Percentiles rank a stretch among this genome's conserved stretches.
Conservation (phyloP, 2,888 invertebrate species). For the Amblyteles armatorius region DNA sequence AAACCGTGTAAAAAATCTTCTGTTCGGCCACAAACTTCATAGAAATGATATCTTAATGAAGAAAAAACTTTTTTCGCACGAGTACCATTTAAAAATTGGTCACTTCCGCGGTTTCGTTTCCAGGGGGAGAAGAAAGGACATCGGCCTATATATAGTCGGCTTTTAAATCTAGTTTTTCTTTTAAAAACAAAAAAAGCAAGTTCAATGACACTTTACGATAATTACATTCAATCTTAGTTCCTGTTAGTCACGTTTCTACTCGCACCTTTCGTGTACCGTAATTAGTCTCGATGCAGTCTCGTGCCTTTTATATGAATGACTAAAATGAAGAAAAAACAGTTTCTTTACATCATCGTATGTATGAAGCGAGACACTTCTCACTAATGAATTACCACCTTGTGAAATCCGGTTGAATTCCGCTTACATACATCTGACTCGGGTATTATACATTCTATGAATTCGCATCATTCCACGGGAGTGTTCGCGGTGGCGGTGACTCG, state of each 20-base stretch:
- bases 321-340: constrained; percentile 4
- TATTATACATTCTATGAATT: constrained; percentile 15
- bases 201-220: background rate
- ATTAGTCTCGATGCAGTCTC: constrained; percentile 6
- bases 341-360: constrained; percentile 1
- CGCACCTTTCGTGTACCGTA: constrained; percentile 8
- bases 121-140: background rate
- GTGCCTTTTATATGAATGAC: constrained; percentile 11
- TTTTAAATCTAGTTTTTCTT: background rate
- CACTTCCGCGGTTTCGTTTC: background rate
- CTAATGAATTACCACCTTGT: constrained; percentile 12
- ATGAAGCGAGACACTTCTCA: background rate
- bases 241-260: constrained; percentile 1
- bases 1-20: no score
- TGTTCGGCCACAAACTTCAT: no score
- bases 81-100: no score
- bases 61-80: no score
- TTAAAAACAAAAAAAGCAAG: background rate
- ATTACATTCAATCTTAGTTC: background rate
- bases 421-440: constrained; percentile 5
- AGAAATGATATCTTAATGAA: no score
- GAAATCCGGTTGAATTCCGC: constrained; percentile 19
- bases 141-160: background rate
- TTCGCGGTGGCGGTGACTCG: constrained; percentile 3
- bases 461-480: constrained; percentile 8